A percentile compares a stretch with the other conserved stretches of the same genome.
Conservation (phyloP, 2,797 vertebrate species). For the Pipistrellus kuhlii region DNA sequence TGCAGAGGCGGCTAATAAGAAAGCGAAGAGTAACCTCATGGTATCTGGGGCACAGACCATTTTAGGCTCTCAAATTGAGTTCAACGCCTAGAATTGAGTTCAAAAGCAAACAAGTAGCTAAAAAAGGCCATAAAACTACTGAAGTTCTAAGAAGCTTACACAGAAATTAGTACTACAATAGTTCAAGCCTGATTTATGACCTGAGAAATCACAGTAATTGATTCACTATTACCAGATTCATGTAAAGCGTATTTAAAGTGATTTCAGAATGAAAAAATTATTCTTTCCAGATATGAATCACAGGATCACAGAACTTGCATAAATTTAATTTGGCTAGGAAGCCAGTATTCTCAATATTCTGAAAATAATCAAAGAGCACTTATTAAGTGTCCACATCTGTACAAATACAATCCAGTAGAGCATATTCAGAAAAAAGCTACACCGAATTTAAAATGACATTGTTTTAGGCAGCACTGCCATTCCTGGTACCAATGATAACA, state of each 20-base stretch:
- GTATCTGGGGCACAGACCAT: conserved; percentile 42
- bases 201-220: conserved; percentile 71
- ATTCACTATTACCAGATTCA: conserved; percentile 64
- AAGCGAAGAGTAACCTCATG: conserved; percentile 12
- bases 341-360: conserved; percentile 47
- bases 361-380: conserved; percentile 63
- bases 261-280: conserved; percentile 60
- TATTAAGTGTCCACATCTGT: conserved; percentile 49
- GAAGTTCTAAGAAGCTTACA: conserved; percentile 18
- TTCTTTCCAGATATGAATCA: conserved; percentile 67
- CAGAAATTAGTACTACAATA: conserved; percentile 31
- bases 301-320: conserved; percentile 62
- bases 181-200: conserved; percentile 52
- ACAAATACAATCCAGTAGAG: conserved; percentile 27
- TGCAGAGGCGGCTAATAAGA: background rate
- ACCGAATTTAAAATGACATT: background rate
- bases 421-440: background rate
- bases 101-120: conserved; percentile 59
- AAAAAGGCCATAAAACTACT: conserved; percentile 41
- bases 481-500: background rate
- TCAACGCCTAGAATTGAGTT: conserved; percentile 55
- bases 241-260: conserved; percentile 65
- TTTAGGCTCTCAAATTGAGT: conserved; percentile 58
- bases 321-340: conserved; percentile 66
- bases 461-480: background rate